phyloP scores from a whole-genome alignment of 92 coral and sea anemone species.

The Blastomussa wellsi region DNA sequence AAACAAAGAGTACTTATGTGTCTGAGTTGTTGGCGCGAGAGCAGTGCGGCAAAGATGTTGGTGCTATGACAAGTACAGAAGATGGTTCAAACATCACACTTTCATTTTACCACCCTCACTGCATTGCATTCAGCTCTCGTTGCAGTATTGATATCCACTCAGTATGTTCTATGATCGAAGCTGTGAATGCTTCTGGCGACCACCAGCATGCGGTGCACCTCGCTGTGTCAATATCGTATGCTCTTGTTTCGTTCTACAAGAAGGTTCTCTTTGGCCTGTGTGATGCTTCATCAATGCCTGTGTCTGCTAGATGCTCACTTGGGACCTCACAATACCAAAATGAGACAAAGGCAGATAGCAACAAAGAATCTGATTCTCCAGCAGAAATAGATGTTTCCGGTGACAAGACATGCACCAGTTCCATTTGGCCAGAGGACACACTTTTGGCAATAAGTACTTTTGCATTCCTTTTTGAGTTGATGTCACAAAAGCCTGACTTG shows the following conservation, averaged over 20 bases:
- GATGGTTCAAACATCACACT: neutral
- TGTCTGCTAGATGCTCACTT: constrained; percentile 47
- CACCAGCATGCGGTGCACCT: constrained; percentile 51
- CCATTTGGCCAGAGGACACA: constrained; percentile 60
- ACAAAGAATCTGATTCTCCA: neutral
- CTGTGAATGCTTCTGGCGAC: constrained; percentile 51
- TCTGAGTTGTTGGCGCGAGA: neutral
- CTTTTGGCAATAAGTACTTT: constrained; percentile 45
- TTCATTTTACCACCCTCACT: constrained; percentile 24
- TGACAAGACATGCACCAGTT: neutral
- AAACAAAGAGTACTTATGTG: neutral
- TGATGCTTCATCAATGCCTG: constrained; percentile 39
- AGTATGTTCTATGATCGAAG: constrained; percentile 69
- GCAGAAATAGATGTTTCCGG: neutral
- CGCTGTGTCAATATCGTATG: constrained; percentile 58
- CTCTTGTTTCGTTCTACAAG: constrained; percentile 50
- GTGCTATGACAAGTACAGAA: neutral
- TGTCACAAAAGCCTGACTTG: constrained; percentile 15
- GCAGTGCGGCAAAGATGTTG: neutral
- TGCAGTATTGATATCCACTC: constrained; percentile 55
- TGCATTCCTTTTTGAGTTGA: constrained; percentile 55
- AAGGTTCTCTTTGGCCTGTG: constrained; percentile 14
- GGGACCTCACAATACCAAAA: constrained; percentile 9
- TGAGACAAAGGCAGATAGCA: neutral
- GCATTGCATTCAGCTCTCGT: constrained; percentile 50